phyloP scores from a whole-genome alignment of 2,797 vertebrate genomes.

The Myotis planiceps region DNA sequence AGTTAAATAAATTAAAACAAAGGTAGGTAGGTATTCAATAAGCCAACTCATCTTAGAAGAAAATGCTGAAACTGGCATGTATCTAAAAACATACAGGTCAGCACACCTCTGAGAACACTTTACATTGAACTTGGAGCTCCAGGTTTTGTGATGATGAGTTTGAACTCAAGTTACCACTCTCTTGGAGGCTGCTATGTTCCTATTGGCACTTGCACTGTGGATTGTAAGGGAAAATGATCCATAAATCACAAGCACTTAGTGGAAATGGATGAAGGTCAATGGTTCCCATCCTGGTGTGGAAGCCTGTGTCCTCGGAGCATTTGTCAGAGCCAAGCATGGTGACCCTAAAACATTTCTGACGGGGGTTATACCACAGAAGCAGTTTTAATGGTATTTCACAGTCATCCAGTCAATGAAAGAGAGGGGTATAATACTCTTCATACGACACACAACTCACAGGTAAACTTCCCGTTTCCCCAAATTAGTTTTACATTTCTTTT shows the following conservation, averaged over 20 bases:
- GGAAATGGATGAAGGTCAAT: neutral
- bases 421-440: slow-evolving; percentile 36
- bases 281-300: neutral
- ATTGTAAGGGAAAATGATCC: neutral
- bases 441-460: slow-evolving; percentile 47
- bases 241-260: neutral
- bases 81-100: neutral
- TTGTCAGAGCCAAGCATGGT: neutral
- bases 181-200: neutral
- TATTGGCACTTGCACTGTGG: neutral
- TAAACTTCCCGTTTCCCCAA: slow-evolving; percentile 47
- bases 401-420: slow-evolving; percentile 21
- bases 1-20: slow-evolving; percentile 32
- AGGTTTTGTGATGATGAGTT: neutral
- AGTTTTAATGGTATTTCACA: neutral
- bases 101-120: neutral
- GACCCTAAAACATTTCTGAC: neutral
- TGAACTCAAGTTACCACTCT: neutral
- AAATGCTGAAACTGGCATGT: neutral
- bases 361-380: neutral
- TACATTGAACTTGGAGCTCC: neutral
- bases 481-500: neutral
- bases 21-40: neutral
- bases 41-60: neutral
- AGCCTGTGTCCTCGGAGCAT: neutral